Percentiles rank a stretch among this genome's conserved stretches.
phyloP scores from a whole-genome alignment of 2,113 vertebrate species.

The Pardalotus punctatus region DNA sequence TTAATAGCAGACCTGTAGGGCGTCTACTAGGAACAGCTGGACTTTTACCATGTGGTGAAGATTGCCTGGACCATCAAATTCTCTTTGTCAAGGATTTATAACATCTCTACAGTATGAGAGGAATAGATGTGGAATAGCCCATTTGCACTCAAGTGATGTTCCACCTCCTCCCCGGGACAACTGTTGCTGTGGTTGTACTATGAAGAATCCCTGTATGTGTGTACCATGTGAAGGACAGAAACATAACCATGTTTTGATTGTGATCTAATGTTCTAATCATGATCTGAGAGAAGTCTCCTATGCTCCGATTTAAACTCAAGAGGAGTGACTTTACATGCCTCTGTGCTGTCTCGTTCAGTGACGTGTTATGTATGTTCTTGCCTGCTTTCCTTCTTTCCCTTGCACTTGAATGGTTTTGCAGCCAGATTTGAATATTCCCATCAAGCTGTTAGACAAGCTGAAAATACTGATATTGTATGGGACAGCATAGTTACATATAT shows the following conservation, averaged over 20 bases:
- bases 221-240: not conserved
- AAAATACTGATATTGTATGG: not conserved
- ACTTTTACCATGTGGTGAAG: not conserved
- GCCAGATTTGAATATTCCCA: not conserved
- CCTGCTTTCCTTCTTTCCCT: not conserved
- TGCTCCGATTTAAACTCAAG: not conserved
- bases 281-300: not conserved
- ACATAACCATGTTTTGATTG: no score
- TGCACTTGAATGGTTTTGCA: not conserved
- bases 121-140: not conserved
- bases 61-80: not conserved
- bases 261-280: no score
- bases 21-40: not conserved
- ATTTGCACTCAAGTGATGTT: not conserved
- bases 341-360: not conserved
- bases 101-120: not conserved
- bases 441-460: not conserved
- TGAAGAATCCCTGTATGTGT: accelerated
- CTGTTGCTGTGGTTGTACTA: not conserved
- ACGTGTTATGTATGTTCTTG: not conserved
- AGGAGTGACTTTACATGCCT: not conserved
- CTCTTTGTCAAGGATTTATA: not conserved
- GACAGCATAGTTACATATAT: not conserved
- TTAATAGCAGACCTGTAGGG: not conserved
- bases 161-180: not conserved